Percentiles rank a stretch among this genome's conserved stretches.
phyloP scores from a whole-genome alignment of 2,888 invertebrate genomes.

The Masnerella sp. region DNA sequence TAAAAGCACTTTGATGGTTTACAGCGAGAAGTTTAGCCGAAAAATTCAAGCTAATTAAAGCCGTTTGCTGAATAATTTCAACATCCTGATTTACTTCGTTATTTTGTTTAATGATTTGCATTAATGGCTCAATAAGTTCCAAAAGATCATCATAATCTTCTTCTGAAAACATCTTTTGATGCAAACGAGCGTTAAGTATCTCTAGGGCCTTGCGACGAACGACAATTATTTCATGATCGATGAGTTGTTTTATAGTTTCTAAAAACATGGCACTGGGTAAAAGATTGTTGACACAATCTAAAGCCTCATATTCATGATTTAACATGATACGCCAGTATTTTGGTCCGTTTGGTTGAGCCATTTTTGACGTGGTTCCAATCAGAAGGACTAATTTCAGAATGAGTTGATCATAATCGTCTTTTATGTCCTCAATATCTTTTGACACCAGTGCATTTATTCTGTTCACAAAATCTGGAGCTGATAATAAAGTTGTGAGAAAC shows the following conservation, averaged over 20 bases:
- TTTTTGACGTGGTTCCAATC: constrained; percentile 83
- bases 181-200: constrained; percentile 88
- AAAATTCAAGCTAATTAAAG: constrained; percentile 89
- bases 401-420: constrained; percentile 83
- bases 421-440: constrained; percentile 79
- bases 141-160: constrained; percentile 79
- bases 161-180: constrained; percentile 82
- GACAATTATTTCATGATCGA: constrained; percentile 84
- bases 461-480: constrained; percentile 84
- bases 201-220: constrained; percentile 91
- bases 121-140: constrained; percentile 81
- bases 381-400: constrained; percentile 84
- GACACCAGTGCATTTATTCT: constrained; percentile 81
- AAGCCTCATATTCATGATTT: constrained; percentile 85
- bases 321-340: constrained; percentile 92
- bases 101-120: constrained; percentile 81
- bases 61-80: constrained; percentile 88
- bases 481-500: constrained; percentile 85
- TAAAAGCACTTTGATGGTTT: constrained; percentile 84
- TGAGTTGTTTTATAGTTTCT: constrained; percentile 84
- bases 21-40: constrained; percentile 86
- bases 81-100: constrained; percentile 80
- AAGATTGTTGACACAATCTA: constrained; percentile 87
- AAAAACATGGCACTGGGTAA: constrained; percentile 89
- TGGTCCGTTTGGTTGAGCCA: constrained; percentile 80